Conservation (phyloP, 1,140 invertebrate species). For the Drosophila burlai region DNA sequence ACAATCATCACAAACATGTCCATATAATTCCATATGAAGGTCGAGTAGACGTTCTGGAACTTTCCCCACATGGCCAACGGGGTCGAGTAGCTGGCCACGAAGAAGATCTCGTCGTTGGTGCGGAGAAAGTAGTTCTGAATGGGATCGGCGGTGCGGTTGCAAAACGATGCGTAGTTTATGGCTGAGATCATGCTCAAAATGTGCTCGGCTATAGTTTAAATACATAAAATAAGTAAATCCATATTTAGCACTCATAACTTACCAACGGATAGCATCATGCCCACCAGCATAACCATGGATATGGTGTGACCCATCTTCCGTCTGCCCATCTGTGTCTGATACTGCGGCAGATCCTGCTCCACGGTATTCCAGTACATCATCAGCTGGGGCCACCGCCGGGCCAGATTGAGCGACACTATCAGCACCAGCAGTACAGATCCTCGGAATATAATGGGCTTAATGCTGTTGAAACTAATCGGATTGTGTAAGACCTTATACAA, state of each 20-base stretch:
- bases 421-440: constrained; percentile 57
- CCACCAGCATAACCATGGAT: constrained; percentile 72
- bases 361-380: constrained; percentile 74
- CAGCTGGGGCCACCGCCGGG: constrained; percentile 76
- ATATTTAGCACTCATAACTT: background rate
- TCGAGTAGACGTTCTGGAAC: constrained; percentile 69
- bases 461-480: constrained; percentile 72
- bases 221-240: background rate
- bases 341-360: constrained; percentile 70
- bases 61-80: constrained; percentile 68
- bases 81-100: constrained; percentile 57
- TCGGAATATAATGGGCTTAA: constrained; percentile 80
- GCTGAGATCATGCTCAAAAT: constrained; percentile 73
- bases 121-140: constrained; percentile 71
- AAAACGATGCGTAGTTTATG: constrained; percentile 64
- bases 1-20: constrained; percentile 84
- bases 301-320: constrained; percentile 67
- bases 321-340: constrained; percentile 66
- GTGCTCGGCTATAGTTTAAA: constrained; percentile 58
- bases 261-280: constrained; percentile 78
- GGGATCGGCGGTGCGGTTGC: constrained; percentile 71
- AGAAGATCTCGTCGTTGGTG: constrained; percentile 74
- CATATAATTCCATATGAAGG: constrained; percentile 83
- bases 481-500: constrained; percentile 64
- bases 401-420: constrained; percentile 59